Evolutionary conservation across 2,888 invertebrate genomes (phyloP), one percentile per base, ranked within the genome.

Genomic region (Drosophila sordidapex): DNA sequence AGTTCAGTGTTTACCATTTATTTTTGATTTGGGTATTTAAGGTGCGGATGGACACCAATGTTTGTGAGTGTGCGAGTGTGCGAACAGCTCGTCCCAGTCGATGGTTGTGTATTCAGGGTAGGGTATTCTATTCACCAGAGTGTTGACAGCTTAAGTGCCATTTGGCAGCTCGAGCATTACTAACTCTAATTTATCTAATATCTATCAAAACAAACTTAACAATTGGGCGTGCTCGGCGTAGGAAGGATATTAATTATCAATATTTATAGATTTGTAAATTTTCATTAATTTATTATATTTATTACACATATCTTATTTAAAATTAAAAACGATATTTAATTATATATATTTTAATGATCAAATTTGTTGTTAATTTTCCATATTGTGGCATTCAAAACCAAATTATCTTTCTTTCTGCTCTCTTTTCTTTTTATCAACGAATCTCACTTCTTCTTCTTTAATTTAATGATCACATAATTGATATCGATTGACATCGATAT

Each of bases 11-110:
- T 82, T 89, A 84, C 80, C 87, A 84, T 89, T 89, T 89, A 90
- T 90, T 90, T 90, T 90, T 87, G 87, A 87, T 90, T 87, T 87
- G 90, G 87, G 87, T 90, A 89, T 86, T 87, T 90, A 90, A 90
- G 87, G 87, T 90, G 90, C 74, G 87, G 83, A 89, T 76, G 70
- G 77, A 64, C 63, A 65, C 63, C 59, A 76, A 65, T 82, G 65
- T 62, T 60, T 62, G 63, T 71, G 73, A 70, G 65, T 29, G 59
- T 38, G 76, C 82, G 66, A 62, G 58, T 82, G 85, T 85, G 89
- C 85, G 75, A 67, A 62, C 67, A 51, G 63, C 13, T 52, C 29
- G 58, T 0, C 69, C 40, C 43, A n/a, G 40, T 33, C 40, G 52
- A 51, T 29, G 51, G 51, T 54, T 43, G 59, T 60, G 65, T 27